A percentile compares a stretch with the other conserved stretches of the same genome.
Evolutionary conservation across 2,113 vertebrate genomes (phyloP).

Genomic region (Neodon shergylaensis): DNA sequence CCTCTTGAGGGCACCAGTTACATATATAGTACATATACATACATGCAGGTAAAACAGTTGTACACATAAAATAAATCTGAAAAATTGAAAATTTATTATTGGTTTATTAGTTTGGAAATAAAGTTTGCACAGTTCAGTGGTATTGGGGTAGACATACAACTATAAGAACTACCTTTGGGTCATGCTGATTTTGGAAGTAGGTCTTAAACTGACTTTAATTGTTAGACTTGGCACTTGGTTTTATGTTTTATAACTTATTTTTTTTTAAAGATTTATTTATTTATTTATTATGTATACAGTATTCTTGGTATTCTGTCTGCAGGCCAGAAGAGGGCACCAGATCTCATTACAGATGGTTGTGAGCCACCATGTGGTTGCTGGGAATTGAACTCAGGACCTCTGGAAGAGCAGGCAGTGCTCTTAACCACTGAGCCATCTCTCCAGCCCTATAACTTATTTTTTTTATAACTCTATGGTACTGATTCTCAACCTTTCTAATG

Average conservation of each 20-base stretch:
- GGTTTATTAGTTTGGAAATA: conserved; percentile 56
- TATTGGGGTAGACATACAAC: conserved; percentile 25
- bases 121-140: conserved; percentile 49
- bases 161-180: background rate
- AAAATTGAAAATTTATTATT: conserved; percentile 6
- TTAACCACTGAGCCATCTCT: too few relatives aligned
- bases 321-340: too few relatives aligned
- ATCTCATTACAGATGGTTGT: too few relatives aligned
- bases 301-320: too few relatives aligned
- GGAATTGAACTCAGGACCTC: too few relatives aligned
- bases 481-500: background rate
- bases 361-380: too few relatives aligned
- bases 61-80: background rate
- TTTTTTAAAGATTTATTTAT: too few relatives aligned
- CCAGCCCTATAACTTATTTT: conserved; percentile 26
- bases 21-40: background rate
- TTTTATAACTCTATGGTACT: conserved; percentile 15
- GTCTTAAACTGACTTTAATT: conserved; percentile 58
- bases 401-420: too few relatives aligned
- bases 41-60: background rate
- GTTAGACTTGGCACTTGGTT: conserved; percentile 32
- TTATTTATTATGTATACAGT: too few relatives aligned
- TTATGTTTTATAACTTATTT: conserved; percentile 52
- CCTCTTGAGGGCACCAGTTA: background rate
- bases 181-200: conserved; percentile 36